Evolutionary conservation across 2,797 vertebrate species (phyloP).

Genomic region (Lepus oiostolus): DNA sequence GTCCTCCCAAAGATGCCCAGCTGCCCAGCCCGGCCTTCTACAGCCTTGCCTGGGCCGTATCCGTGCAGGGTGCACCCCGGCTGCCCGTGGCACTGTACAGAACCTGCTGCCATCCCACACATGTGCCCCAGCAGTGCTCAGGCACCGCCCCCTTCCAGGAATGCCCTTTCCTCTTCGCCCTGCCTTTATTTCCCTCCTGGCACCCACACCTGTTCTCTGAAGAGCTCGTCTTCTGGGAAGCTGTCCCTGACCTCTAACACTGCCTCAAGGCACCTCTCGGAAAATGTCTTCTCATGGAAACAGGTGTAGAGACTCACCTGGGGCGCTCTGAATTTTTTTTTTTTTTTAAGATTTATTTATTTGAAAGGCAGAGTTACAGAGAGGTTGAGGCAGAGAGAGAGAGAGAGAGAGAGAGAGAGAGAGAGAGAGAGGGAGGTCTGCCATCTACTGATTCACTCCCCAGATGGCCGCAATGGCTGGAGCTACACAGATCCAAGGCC

Average conservation of each 20-base stretch:
- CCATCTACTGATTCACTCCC: no score
- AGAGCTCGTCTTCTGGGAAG: not conserved
- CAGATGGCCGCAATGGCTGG: no score
- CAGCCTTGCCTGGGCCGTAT: not conserved
- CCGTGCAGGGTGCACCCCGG: accelerated
- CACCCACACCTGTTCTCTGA: not conserved
- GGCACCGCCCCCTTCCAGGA: no score
- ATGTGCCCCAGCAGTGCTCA: not conserved
- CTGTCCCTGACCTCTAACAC: not conserved
- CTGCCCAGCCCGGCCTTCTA: not conserved
- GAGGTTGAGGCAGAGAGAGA: no score
- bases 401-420: no score
- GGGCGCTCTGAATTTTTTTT: not conserved
- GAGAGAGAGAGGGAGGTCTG: no score
- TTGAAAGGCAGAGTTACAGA: no score
- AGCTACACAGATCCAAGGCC: no score
- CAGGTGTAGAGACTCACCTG: not conserved
- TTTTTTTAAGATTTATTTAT: no score
- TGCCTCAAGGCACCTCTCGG: not conserved
- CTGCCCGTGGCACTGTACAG: not conserved
- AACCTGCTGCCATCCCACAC: not conserved
- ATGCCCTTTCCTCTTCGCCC: not conserved
- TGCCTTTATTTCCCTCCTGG: not conserved
- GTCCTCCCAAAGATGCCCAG: not conserved
- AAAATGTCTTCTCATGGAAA: not conserved